A percentile compares a stretch with the other conserved stretches of the same genome.
phyloP scores from a whole-genome alignment of 2,113 vertebrate genomes.

The Emydura subglobosa region DNA sequence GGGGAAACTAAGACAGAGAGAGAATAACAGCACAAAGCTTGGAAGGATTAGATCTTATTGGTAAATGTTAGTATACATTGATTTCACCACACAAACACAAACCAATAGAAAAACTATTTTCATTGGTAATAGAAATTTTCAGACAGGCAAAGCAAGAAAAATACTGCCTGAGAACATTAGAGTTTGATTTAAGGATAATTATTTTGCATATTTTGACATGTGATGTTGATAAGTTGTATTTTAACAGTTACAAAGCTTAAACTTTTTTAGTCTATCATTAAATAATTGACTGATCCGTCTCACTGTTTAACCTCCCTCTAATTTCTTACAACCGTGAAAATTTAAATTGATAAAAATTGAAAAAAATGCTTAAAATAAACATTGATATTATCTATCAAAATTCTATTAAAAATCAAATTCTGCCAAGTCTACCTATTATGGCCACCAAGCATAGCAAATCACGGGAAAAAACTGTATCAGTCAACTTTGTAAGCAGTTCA shows the following conservation, averaged over 20 bases:
- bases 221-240: not conserved
- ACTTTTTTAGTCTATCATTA: not conserved
- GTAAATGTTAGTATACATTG: not conserved
- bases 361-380: not conserved
- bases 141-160: not conserved
- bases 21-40: slow-evolving; percentile 32
- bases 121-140: not conserved
- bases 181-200: not conserved
- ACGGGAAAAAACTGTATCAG: slow-evolving; percentile 50
- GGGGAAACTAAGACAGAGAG: slow-evolving; percentile 31
- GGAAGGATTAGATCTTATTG: not conserved
- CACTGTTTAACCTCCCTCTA: not conserved
- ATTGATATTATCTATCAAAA: not conserved
- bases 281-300: not conserved
- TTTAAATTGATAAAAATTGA: not conserved
- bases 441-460: slow-evolving; percentile 45
- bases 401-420: not conserved
- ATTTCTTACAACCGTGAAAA: not conserved
- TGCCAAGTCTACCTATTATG: not conserved
- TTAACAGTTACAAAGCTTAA: not conserved
- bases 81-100: not conserved
- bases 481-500: slow-evolving; percentile 21
- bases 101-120: not conserved
- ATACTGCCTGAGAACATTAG: not conserved
- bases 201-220: not conserved